Base-by-base conservation (phyloP, 2,113 vertebrate species). In the Eulacestoma nigropectus region DNA sequence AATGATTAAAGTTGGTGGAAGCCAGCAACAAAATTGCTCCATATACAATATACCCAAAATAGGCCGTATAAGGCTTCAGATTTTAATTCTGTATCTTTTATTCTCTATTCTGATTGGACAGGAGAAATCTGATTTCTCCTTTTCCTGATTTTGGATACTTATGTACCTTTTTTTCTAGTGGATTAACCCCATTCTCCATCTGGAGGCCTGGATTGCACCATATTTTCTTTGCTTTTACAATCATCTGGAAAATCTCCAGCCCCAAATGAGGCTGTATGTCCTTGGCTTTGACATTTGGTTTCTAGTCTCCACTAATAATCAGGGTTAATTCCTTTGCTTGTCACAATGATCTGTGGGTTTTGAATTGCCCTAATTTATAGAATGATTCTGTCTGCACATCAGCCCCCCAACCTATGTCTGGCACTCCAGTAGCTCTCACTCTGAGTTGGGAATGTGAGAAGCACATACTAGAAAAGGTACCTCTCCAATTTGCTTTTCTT, bases 161-260 rank as follows among this genome's bases (percentile, higher is more conserved):
- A 89, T 1, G 5, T 64, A 73, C 92, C 22, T 89, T 91, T 90
- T 90, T 90, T 96, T 93, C 77, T 47, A 65, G 33, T 39, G 86
- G 93, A 97, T 97, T 97, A 97, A 97, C 93, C 93, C 72, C 75
- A 72, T 94, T 96, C 41, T 92, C 93, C 92, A 95, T 97, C 96
- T 97, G 94, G 94, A 92, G 44, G 49, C 41, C 62, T 84, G 70
- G 81, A 95, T 76, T 90, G 84, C 47, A 95, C 93, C 57, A 32
- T 74, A 85, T 96, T 94, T 93, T 95, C 74, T 88, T 87, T 74
- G 65, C 80, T 95, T 90, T 84, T 93, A 90, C 63, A 86, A 65
- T 91, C 57, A 93, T 26, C 57, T 86, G 93, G 87, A 93, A 95
- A 88, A 79, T 84, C 81, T 80, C 83, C 91, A 91, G 30, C 44